A percentile compares a stretch with the other conserved stretches of the same genome.
phyloP scores from a whole-genome alignment of 2,888 invertebrate genomes.

The Gryllus longicercus region DNA sequence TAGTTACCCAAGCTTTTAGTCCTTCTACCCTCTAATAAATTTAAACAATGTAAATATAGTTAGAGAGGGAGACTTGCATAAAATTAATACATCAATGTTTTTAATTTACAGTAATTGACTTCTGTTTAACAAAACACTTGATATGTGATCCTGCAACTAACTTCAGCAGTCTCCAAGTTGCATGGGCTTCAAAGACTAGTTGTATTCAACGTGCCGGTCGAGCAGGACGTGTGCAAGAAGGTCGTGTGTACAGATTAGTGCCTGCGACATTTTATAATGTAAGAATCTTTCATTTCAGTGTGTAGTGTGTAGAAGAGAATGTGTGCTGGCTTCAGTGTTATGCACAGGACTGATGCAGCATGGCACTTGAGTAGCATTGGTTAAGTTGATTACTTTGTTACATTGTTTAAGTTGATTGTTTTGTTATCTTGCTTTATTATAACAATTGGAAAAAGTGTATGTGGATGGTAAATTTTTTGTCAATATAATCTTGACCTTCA shows the following conservation, averaged over 20 bases:
- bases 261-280: constrained; percentile 62
- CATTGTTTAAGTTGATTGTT: too few species aligned
- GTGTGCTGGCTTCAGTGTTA: too few species aligned
- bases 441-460: too few species aligned
- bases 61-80: too few species aligned
- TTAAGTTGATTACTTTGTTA: too few species aligned
- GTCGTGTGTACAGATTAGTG: constrained; percentile 80
- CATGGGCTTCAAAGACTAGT: constrained; percentile 87
- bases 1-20: neutral
- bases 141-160: constrained; percentile 72
- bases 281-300: constrained; percentile 37
- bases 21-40: constrained; percentile 22
- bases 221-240: constrained; percentile 82
- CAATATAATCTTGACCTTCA: too few species aligned
- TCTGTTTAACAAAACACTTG: constrained; percentile 83
- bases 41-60: constrained; percentile 20
- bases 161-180: constrained; percentile 70
- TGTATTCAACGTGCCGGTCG: constrained; percentile 88
- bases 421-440: too few species aligned
- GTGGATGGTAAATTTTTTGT: too few species aligned
- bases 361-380: too few species aligned
- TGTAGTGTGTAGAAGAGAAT: neutral
- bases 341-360: too few species aligned
- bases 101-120: constrained; percentile 75
- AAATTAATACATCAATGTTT: too few species aligned